These are phyloP conservation scores for Eucriotettix oculatus DNA, from an alignment of 2,888 invertebrate genomes.

Conservation along the genomic window DNA sequence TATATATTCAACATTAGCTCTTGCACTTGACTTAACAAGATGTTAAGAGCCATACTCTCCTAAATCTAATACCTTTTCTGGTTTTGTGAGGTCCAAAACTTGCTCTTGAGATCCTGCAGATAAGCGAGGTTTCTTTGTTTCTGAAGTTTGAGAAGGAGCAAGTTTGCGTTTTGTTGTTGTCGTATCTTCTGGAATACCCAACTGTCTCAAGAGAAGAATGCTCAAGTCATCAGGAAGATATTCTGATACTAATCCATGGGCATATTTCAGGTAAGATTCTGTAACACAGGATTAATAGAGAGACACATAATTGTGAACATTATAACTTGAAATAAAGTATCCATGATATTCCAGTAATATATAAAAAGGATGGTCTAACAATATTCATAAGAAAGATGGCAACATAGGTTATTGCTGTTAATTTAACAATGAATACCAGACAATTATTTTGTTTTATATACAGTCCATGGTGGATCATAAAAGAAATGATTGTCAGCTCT, in stretches of 20 bases:
- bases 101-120: constrained; percentile 17
- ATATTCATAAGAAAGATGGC: no score
- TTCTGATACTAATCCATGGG: constrained; percentile 62
- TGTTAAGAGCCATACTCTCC: background rate
- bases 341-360: no score
- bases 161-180: constrained; percentile 5
- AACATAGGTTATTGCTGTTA: no score
- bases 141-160: background rate
- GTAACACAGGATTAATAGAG: constrained; percentile 17
- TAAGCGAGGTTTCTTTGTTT: constrained; percentile 9
- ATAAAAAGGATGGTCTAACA: no score
- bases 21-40: background rate
- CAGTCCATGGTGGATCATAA: no score
- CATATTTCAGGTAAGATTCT: constrained; percentile 53
- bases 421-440: no score
- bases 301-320: no score
- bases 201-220: constrained; percentile 41
- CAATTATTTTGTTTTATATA: no score
- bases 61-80: constrained; percentile 24
- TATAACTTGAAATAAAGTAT: no score
- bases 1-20: no score
- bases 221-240: constrained; percentile 55
- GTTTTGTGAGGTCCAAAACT: constrained; percentile 16
- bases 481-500: no score
- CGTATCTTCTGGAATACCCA: constrained; percentile 44